Conservation (phyloP, 2,888 invertebrate species). For the Agrochola lota region DNA sequence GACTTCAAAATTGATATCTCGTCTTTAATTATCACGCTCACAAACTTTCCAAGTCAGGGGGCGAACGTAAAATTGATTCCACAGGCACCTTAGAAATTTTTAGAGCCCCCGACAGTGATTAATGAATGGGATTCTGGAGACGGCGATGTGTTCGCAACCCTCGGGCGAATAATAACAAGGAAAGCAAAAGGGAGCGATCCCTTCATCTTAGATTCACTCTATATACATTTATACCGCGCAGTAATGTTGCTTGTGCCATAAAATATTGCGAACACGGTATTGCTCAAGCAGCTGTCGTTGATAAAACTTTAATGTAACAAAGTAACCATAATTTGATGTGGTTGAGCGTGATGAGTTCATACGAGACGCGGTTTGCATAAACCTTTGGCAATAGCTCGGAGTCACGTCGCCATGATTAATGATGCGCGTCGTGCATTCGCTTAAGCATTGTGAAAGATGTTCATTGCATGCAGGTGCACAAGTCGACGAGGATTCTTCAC, state of each 20-base stretch:
- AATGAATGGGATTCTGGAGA: slow-evolving; percentile 87
- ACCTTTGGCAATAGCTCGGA: slow-evolving; percentile 81
- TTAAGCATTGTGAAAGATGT: slow-evolving; percentile 77
- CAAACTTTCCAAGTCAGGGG: slow-evolving; percentile 84
- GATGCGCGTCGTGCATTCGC: slow-evolving; percentile 75
- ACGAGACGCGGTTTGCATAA: slow-evolving; percentile 79
- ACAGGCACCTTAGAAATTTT: slow-evolving; percentile 87
- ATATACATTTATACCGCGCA: slow-evolving; percentile 75
- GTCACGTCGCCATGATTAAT: slow-evolving; percentile 83
- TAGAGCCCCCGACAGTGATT: slow-evolving; percentile 89
- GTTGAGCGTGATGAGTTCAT: slow-evolving; percentile 85
- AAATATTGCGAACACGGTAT: slow-evolving; percentile 81
- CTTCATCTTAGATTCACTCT: slow-evolving; percentile 72
- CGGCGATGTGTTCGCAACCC: slow-evolving; percentile 77
- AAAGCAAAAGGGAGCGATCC: slow-evolving; percentile 81
- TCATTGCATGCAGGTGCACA: slow-evolving; percentile 68
- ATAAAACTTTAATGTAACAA: slow-evolving; percentile 74
- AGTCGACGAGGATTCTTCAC: slow-evolving; percentile 60
- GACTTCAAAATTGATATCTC: slow-evolving; percentile 84
- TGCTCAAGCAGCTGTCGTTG: slow-evolving; percentile 80
- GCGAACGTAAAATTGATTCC: slow-evolving; percentile 88
- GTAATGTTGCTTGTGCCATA: slow-evolving; percentile 82
- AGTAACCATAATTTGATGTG: slow-evolving; percentile 81
- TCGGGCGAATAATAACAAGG: slow-evolving; percentile 79
- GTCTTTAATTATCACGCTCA: slow-evolving; percentile 86